Conservation (phyloP, 2,113 vertebrate species). For the Vireo altiloquus region DNA sequence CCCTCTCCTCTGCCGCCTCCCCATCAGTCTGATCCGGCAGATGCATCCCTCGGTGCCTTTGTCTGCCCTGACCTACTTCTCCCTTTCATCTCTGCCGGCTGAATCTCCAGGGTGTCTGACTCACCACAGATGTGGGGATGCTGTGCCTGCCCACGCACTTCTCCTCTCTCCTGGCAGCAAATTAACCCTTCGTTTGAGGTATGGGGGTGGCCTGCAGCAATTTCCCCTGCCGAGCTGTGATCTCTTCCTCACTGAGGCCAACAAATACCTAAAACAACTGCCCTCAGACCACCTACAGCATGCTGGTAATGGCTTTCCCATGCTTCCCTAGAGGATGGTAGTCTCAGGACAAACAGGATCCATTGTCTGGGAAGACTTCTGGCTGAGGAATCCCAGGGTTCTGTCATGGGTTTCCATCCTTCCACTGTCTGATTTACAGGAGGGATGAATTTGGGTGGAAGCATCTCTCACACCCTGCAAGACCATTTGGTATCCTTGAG, state of each 20-base stretch:
- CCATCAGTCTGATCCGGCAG: not conserved
- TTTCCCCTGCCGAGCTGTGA: not conserved
- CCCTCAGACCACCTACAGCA: not conserved
- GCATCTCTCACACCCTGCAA: not conserved
- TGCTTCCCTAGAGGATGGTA: not conserved
- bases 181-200: not conserved
- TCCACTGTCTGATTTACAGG: not conserved
- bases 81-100: not conserved
- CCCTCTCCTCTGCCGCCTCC: rapidly evolving
- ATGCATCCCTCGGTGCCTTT: not conserved
- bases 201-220: not conserved
- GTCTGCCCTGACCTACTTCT: constrained; percentile 1
- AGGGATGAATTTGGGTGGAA: not conserved
- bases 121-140: not conserved
- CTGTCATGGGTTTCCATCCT: not conserved
- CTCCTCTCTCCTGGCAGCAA: not conserved
- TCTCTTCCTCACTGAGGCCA: not conserved
- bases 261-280: not conserved
- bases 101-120: not conserved
- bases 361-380: not conserved
- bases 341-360: not conserved
- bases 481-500: not conserved
- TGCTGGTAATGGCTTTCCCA: not conserved
- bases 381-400: not conserved
- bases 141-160: not conserved